Evolutionary conservation across 1,140 invertebrate species (phyloP), one percentile per base, ranked within the genome.

Genomic region (Drosophila ohnishii): DNA sequence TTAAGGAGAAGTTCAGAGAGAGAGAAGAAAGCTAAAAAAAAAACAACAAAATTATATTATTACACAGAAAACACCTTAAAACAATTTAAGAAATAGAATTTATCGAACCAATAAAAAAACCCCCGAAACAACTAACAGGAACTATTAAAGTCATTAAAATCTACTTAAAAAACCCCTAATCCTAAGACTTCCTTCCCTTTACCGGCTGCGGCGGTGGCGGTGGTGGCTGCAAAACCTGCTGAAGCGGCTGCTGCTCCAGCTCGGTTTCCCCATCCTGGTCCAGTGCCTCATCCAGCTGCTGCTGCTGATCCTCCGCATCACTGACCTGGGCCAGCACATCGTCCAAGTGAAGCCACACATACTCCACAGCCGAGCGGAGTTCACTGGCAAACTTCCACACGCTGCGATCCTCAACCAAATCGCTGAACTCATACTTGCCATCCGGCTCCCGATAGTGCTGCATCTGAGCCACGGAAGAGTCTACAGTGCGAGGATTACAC

Each of bases 361-460:
- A 19, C n/a, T 83, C 67, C 2, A 87, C 83, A 0, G 64, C 67
- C 1, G 72, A 16, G 0, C 67, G 64, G 47, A 87, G 30, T 16
- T 87, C 64, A 1, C n/a, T 8, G 10, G 83, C 76, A 48, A 71
- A 87, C 7, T 55, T 70, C 83, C 83, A 87, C 7, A 35, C 47
- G 8, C 58, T 80, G 45, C 83, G 83, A 62, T 87, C 83, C 28
- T 74, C 76, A 0, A 82, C 42, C 5, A 88, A 28, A 4, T 87
- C 76, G 14, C 40, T 16, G 0, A 22, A 5, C 11, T 72, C 25
- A 19, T 87, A 87, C 5, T 64, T 71, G 0, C 0, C 5, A 9
- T 83, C 76, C 11, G 84, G 83, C 30, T 87, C 87, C 3, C 87
- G 73, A 48, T 90, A 90, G 32, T 90, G 87, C 11, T 90, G 87